Evolutionary conservation across 2,797 vertebrate genomes (phyloP), one percentile per base, ranked within the genome.

Genomic region (Chromis chromis): DNA sequence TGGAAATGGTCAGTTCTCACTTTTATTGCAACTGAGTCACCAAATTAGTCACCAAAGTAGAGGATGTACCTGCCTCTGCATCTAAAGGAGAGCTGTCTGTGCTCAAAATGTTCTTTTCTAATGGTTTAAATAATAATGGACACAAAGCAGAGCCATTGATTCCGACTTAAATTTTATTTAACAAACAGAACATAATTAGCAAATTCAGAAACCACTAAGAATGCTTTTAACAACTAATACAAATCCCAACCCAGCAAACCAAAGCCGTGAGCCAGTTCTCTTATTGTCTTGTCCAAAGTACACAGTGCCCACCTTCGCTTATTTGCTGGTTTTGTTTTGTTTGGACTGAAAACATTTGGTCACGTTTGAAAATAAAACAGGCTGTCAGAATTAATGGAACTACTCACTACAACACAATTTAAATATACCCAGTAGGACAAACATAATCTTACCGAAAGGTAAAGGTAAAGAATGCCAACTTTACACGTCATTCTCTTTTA

Each of bases 91-190:
- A 67, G 27, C 19, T 65, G 4, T 33, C 22, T 6, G 6, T 3
- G 31, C 16, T 21, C n/a, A 24, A 25, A 52, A 53, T 53, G 5
- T 12, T 6, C 2, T 10, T 25, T 33, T 59, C 54, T 42, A 36
- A 48, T 17, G 17, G 17, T 50, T 69, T 7, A 48, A 66, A 33
- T 7, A 46, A 33, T 1, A 66, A 36, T 4, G 46, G 48, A 25
- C 6, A 48, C 39, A 64, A 53, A 73, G 39, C 25, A 61, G 58
- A 72, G 25, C 42, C 40, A 73, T 39, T 39, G 19, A 69, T 61
- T 56, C 70, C 72, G 68, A 84, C 58, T 76, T 79, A 8, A 17
- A 79, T 79, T 76, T 92, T 91, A 91, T 91, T 93, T 56, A 82
- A 77, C 80, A 90, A 91, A 86, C 57, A 78, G 33, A 89, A 85